Evolutionary conservation across 2,888 invertebrate species (phyloP), one percentile per base, ranked within the genome.

Genomic region (Odontothrips loti): DNA sequence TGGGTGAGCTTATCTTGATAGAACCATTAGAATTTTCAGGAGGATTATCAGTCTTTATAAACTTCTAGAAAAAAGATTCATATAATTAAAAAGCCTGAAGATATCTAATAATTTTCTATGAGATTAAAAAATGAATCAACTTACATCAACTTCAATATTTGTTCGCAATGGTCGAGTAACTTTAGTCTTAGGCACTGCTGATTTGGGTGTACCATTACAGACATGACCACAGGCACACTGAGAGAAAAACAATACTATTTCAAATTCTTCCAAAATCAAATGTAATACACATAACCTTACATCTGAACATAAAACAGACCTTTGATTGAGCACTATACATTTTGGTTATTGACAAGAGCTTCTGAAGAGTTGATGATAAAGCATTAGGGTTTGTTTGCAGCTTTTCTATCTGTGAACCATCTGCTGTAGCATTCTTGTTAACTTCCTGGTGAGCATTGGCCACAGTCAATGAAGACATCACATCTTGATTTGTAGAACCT

Each of bases 341-440:
- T 82, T 88, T 89, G 10, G 89, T 89, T 82, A 89, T 86, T 0
- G 89, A 88, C 48, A 89, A 84, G 79, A 89, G 84, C 83, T 88
- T 88, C 82, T 87, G 82, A 86, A 86, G 11, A 87, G 85, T 43
- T 83, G 84, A 75, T 79, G 17, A 29, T 6, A 43, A 43, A 43
- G 34, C 34, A 43, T n/a, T 75, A 0, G 68, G 68, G 68, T 4
- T 58, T 58, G 15, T 58, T 17, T 58, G 58, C 34, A 58, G 10
- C 58, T n/a, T 58, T 58, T 43, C 34, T 6, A 43, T 43, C 34
- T 43, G 34, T 43, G 34, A 43, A 6, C 34, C 6, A 2, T 43
- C 34, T 43, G 34, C 34, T 43, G 34, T 4, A 43, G 34, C 2
- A 43, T 6, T 43, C 34, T 43, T 43, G 34, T 43, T 43, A 43